These are phyloP conservation scores for Condylura cristata DNA, from an alignment of 2,113 vertebrate species.

Conservation along the genomic window DNA sequence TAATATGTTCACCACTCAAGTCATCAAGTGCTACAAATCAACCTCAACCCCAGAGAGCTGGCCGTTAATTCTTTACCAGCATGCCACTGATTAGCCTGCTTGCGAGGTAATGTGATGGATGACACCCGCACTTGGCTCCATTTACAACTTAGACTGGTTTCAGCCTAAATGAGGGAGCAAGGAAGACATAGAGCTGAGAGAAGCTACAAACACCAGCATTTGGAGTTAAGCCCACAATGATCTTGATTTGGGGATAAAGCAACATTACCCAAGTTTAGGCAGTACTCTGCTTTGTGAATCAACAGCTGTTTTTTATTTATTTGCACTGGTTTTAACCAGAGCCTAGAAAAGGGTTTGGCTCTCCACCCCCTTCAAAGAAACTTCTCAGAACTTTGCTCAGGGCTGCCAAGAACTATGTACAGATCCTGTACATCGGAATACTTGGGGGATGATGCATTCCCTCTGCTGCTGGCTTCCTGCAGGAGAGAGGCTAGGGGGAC, in stretches of 20 bases:
- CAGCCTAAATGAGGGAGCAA: no score
- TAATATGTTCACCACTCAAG: background rate
- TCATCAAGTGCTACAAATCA: background rate
- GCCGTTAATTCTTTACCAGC: background rate
- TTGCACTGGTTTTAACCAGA: constrained; percentile 44
- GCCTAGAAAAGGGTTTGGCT: background rate
- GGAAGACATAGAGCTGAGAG: background rate
- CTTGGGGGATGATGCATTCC: background rate
- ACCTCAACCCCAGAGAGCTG: background rate
- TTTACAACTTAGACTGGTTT: background rate
- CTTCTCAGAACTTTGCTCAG: constrained; percentile 38
- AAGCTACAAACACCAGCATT: background rate
- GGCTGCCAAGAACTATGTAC: constrained; percentile 39
- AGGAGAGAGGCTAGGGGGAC: background rate
- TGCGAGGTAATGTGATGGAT: background rate
- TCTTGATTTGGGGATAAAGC: background rate
- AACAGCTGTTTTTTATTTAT: constrained; percentile 56
- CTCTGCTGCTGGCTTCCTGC: background rate
- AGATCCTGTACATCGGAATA: background rate
- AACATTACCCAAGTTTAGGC: background rate
- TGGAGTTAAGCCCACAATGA: background rate
- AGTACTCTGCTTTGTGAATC: background rate
- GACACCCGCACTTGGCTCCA: background rate
- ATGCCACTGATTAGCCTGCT: background rate
- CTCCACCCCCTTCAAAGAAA: background rate